A percentile compares a stretch with the other conserved stretches of the same genome.
Conservation (phyloP, 2,797 vertebrate species). For the Pangasius djambal region DNA sequence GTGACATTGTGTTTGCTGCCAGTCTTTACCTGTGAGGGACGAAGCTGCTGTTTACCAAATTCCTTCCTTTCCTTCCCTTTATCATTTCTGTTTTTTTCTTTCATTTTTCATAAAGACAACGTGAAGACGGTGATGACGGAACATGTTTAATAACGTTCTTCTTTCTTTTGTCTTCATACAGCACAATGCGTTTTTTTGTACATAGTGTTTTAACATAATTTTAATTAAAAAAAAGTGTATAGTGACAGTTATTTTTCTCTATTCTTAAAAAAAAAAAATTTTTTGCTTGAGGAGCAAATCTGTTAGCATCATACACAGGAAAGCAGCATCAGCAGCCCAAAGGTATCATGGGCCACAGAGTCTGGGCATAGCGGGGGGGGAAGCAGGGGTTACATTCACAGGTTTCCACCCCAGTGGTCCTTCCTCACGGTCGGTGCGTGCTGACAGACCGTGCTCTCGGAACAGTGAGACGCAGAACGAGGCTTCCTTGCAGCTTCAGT, state of each 20-base stretch:
- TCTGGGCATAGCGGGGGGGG: conserved; percentile 56
- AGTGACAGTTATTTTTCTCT: conserved; percentile 58
- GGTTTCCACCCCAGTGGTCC: conserved; percentile 76
- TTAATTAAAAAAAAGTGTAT: conserved; percentile 86
- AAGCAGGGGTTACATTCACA: conserved; percentile 78
- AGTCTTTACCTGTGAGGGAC: conserved; percentile 89
- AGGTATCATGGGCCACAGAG: conserved; percentile 74
- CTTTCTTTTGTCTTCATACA: conserved; percentile 56
- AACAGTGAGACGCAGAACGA: background rate
- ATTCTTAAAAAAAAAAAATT: conserved; percentile 29
- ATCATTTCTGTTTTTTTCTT: background rate
- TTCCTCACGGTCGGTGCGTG: conserved; percentile 66
- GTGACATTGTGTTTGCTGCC: conserved; percentile 98
- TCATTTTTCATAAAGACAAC: conserved; percentile 45
- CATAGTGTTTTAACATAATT: conserved; percentile 81
- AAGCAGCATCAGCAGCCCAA: conserved; percentile 83
- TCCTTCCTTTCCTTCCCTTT: background rate
- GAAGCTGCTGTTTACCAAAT: background rate
- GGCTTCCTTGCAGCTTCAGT: conserved; percentile 66
- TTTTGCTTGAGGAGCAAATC: conserved; percentile 64
- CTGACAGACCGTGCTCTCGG: conserved; percentile 16
- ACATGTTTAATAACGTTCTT: conserved; percentile 58
- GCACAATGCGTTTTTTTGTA: conserved; percentile 74
- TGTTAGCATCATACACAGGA: conserved; percentile 76
- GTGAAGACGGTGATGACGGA: conserved; percentile 46